A percentile compares a stretch with the other conserved stretches of the same genome.
Conservation (phyloP, 1,140 invertebrate genomes). For the Lasioglossum albipes region DNA sequence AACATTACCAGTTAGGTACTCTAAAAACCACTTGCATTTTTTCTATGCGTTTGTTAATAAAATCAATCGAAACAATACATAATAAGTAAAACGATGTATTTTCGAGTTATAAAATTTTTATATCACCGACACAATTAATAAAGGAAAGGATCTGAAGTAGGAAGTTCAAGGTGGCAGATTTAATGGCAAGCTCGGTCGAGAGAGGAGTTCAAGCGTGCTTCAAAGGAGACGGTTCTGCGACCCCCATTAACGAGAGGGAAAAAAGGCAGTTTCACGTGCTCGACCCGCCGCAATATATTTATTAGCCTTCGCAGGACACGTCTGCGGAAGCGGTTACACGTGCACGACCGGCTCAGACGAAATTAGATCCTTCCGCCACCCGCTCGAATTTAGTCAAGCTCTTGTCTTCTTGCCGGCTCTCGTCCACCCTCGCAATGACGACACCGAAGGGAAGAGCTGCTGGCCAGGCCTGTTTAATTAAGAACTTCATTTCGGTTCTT, state of each 20-base stretch:
- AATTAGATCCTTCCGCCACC: conserved; percentile 52
- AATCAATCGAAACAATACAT: no score
- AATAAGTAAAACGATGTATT: no score
- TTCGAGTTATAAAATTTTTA: no score
- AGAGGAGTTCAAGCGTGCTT: not conserved
- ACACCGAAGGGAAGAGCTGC: not conserved
- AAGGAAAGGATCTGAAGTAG: no score
- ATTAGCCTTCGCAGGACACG: conserved; percentile 30
- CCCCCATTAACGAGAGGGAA: not conserved
- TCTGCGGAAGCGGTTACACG: conserved; percentile 31
- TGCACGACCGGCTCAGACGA: conserved; percentile 15
- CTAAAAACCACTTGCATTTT: no score
- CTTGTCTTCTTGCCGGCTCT: conserved; percentile 18
- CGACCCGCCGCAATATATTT: conserved; percentile 22
- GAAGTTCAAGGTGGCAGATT: no score
- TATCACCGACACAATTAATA: not conserved
- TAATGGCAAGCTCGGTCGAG: no score
- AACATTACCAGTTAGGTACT: no score
- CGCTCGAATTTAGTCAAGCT: conserved; percentile 38
- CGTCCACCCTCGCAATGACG: not conserved
- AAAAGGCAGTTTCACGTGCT: not conserved
- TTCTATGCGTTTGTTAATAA: no score
- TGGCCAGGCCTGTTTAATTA: conserved; percentile 50
- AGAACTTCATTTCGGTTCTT: conserved; percentile 43
- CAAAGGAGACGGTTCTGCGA: not conserved